These are phyloP conservation scores for Phymanthus crucifer DNA, from an alignment of 92 coral and sea anemone species.

Conservation along the genomic window DNA sequence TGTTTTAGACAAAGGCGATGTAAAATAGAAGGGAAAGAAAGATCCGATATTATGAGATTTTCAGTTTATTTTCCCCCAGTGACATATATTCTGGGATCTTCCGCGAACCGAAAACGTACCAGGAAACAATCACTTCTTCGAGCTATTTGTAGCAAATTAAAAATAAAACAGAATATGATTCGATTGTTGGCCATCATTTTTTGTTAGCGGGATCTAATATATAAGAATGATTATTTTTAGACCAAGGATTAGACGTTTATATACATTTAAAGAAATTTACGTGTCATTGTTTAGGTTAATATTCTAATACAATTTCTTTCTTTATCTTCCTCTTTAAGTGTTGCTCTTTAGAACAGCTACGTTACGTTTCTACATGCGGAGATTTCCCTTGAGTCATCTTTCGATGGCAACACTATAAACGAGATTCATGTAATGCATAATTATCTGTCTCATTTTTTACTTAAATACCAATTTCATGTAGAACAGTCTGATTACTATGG, in stretches of 20 bases:
- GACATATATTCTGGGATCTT: conserved; percentile 9
- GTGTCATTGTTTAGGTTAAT: not conserved
- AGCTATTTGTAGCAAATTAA: conserved; percentile 1
- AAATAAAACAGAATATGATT: not conserved
- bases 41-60: conserved; percentile 8
- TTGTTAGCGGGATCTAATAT: not conserved
- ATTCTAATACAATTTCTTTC: not conserved
- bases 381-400: not conserved
- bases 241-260: not conserved
- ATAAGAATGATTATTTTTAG: not conserved
- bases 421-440: not conserved
- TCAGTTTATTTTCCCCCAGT: not conserved
- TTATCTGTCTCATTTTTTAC: not conserved
- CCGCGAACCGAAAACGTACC: conserved; percentile 7
- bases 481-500: not conserved
- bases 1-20: conserved; percentile 29
- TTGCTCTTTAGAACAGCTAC: no score
- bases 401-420: not conserved
- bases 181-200: not conserved
- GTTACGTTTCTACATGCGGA: no score
- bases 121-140: not conserved
- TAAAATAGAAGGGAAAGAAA: conserved; percentile 15
- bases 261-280: not conserved
- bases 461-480: not conserved
- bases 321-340: no score